Base-by-base conservation (phyloP, 2,113 vertebrate genomes). In the Galbula dea region DNA sequence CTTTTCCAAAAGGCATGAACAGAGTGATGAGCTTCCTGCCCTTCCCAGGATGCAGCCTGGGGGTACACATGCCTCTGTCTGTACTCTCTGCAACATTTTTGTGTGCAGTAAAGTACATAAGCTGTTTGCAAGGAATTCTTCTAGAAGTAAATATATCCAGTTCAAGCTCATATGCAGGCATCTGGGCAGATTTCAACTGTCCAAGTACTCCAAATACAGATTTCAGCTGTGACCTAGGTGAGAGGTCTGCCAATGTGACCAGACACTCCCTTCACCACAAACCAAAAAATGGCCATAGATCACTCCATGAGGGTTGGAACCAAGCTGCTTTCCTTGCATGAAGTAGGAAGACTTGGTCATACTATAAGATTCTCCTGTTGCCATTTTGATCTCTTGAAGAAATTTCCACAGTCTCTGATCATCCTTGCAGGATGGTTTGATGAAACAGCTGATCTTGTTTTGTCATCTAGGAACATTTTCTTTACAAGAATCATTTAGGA, bases 1-100 rank as follows among this genome's bases (percentile, higher is more conserved):
- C 34, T 88, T 85, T 89, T 77, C 48, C 87, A 90, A 94, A 68
- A 81, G 68, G 15, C 36, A 74, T 73, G 86, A 96, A 86, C 69
- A 89, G 30, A 68, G 65, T 54, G 68, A 83, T 4, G 39, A 93
- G 59, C 11, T 76, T 95, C 92, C 86, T 86, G 77, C 45, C 90
- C 63, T 86, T 94, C 77, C 39, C 72, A 90, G 32, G 82, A 80
- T 10, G 5, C 45, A 65, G 61, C 45, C 54, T 77, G 92, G 52
- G 84, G 1, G 48, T 80, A 78, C 67, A 79, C 59, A 34, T 73
- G 71, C 32, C 57, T 88, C 37, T 71, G 79, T 82, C 65, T 90
- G 45, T 68, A 82, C 82, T 51, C 72, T 81, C 88, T 57, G 39
- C 52, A 79, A 54, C 4, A 34, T 30, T 80, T 92, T 83, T 85